Evolutionary conservation across 2,797 vertebrate species (phyloP).

Genomic region (Leucoraja ocellata): DNA sequence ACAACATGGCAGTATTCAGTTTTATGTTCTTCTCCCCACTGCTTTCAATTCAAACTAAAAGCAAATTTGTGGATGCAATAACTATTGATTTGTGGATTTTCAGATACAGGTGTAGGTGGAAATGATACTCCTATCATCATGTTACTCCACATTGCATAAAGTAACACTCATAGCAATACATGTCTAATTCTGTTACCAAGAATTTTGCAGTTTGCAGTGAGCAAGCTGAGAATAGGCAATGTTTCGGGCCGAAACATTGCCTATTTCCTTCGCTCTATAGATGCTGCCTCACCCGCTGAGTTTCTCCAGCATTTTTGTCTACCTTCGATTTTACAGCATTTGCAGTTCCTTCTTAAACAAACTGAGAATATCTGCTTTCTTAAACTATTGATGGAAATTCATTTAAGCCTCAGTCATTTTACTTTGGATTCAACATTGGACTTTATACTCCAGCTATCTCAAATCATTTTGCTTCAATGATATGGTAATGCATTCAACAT

Average conservation of each 20-base stretch:
- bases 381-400: background rate
- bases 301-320: no score
- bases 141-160: background rate
- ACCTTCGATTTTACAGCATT: no score
- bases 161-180: background rate
- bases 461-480: background rate
- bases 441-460: background rate
- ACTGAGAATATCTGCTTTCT: background rate
- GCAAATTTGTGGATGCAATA: background rate
- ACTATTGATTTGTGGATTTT: background rate
- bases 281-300: no score
- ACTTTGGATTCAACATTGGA: background rate
- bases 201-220: no score
- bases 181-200: background rate
- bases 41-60: background rate
- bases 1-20: background rate
- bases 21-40: background rate
- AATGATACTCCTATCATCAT: background rate
- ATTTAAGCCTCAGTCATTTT: background rate
- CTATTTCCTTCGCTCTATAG: no score
- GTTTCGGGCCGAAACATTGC: no score
- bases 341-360: no score
- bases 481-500: background rate
- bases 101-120: no score
- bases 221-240: background rate